Conservation (phyloP, 2,888 invertebrate species). For the Scaptomyza reducta region DNA sequence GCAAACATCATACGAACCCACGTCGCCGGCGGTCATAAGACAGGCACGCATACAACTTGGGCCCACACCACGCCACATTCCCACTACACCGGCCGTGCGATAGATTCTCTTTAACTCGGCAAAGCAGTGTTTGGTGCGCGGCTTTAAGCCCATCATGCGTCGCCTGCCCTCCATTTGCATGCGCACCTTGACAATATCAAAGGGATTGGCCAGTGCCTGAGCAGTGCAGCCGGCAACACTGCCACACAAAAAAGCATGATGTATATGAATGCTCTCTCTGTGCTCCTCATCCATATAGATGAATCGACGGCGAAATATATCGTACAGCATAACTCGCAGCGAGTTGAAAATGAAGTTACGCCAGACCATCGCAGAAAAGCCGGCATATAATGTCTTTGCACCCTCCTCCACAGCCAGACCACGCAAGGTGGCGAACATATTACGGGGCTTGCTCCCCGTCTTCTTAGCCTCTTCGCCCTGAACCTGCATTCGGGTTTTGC, state of each 20-base stretch:
- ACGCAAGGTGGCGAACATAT: conserved; percentile 22
- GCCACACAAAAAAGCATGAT: conserved; percentile 44
- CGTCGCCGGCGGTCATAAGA: conserved; percentile 59
- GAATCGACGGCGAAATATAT: conserved; percentile 45
- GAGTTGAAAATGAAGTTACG: conserved; percentile 63
- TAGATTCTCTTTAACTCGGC: conserved; percentile 23
- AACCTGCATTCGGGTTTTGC: conserved; percentile 60
- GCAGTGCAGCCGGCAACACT: conserved; percentile 50
- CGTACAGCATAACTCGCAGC: conserved; percentile 55
- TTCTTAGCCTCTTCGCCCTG: conserved; percentile 46
- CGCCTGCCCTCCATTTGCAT: conserved; percentile 58
- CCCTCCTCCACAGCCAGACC: conserved; percentile 43
- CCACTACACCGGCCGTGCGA: conserved; percentile 13
- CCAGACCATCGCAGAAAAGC: conserved; percentile 54
- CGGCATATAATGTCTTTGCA: conserved; percentile 35
- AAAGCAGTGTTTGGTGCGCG: conserved; percentile 27
- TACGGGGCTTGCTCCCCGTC: conserved; percentile 19
- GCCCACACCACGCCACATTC: conserved; percentile 46
- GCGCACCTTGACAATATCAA: conserved; percentile 57
- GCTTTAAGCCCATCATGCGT: conserved; percentile 23
- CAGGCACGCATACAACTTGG: conserved; percentile 60
- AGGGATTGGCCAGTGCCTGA: conserved; percentile 57
- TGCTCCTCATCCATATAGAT: conserved; percentile 14
- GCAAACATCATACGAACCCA: conserved; percentile 57
- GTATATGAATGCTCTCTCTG: conserved; percentile 19